Evolutionary conservation across 2,888 invertebrate species (phyloP), one percentile per base, ranked within the genome.

Genomic region (Hetaerina titia): DNA sequence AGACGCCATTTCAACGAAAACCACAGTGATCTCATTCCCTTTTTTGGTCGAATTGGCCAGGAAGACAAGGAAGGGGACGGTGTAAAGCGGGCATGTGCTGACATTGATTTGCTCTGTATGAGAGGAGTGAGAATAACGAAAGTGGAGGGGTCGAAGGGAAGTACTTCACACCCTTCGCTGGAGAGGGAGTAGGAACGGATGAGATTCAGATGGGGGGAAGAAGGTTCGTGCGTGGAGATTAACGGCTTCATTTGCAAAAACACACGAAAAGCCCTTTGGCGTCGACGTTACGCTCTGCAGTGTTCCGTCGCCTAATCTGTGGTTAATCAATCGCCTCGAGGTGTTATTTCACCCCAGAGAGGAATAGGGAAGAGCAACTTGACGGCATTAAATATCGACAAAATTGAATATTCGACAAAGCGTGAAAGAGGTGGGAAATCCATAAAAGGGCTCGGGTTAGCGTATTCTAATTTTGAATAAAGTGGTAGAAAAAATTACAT

Each of bases 181-280:
- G 45, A 4, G 45, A 81, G 11, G 13, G 81, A 81, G 31, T 11
- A 19, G 13, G 31, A 81, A 81, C 15, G 13, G 15, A 81, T 81
- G 31, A 81, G 31, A 31, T 31, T 60, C 6, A 31, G n/a, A n/a
- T 7, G 69, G 81, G 81, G 11, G 31, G 31, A 31, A 2, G 25
- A 31, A 31, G 31, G 31, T 31, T 25, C 81, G 13, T 9, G 69
- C 81, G 31, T 81, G 25, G 22, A 31, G 31, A 31, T 31, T 81
- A 31, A 81, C 81, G 81, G 31, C 81, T 81, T 22, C 81, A 81
- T 81, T 81, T 31, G 81, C 31, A 81, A 81, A 81, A 81, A 81
- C 69, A n/a, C n/a, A 22, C 69, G 69, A 5, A 22, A 15, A 81
- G 15, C 11, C 81, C 25, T 81, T 81, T 81, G 25, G 81, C 25